Evolutionary conservation across 2,797 vertebrate genomes (phyloP).

Genomic region (Otus scops): DNA sequence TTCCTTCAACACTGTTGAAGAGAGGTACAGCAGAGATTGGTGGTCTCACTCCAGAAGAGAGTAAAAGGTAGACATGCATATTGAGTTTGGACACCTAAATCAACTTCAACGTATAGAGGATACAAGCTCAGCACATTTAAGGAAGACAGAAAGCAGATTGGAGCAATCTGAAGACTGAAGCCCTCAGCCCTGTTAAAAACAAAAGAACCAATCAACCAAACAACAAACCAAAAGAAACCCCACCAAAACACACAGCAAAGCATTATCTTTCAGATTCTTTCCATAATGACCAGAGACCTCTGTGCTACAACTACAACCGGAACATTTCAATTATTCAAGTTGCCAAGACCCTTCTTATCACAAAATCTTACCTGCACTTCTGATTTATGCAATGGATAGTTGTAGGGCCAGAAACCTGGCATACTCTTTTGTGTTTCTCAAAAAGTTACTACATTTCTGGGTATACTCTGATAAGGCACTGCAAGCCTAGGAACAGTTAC

Average conservation of each 20-base stretch:
- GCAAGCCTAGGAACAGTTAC: neutral
- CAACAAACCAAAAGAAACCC: neutral
- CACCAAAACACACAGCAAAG: neutral
- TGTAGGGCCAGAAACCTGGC: neutral
- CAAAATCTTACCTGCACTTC: neutral
- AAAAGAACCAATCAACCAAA: neutral
- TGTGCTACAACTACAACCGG: neutral
- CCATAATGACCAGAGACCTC: neutral
- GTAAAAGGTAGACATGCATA: neutral
- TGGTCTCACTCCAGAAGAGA: neutral
- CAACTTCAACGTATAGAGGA: neutral
- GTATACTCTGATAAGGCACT: neutral
- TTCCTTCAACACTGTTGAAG: neutral
- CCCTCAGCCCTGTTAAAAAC: neutral
- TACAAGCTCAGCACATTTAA: neutral
- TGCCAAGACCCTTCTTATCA: neutral
- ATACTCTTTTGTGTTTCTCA: neutral
- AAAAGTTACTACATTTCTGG: neutral
- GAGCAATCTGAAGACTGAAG: neutral
- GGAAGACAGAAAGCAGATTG: neutral
- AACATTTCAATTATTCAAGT: neutral
- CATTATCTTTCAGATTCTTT: neutral
- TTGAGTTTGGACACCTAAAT: neutral
- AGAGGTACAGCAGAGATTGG: neutral
- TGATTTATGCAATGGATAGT: accelerated